phyloP scores from a whole-genome alignment of 2,888 invertebrate genomes.

The Phyto melanocephala region DNA sequence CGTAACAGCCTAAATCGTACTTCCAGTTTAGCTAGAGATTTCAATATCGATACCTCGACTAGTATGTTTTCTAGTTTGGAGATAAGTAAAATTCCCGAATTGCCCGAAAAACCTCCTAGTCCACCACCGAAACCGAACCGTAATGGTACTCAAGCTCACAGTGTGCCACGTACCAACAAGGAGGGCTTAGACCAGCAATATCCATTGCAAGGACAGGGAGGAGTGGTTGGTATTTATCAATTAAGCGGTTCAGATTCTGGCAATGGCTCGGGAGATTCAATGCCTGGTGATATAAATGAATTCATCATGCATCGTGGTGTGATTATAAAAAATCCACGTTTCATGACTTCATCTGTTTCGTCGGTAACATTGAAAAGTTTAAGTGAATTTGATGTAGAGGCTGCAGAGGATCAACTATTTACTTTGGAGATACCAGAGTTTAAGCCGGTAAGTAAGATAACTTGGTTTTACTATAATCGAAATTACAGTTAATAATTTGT shows the following conservation, averaged over 20 bases:
- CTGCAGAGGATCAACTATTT: constrained; percentile 83
- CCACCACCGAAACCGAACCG: constrained; percentile 82
- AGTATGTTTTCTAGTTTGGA: constrained; percentile 81
- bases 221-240: constrained; percentile 84
- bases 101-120: constrained; percentile 79
- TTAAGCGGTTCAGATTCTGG: constrained; percentile 93
- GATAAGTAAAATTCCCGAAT: constrained; percentile 80
- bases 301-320: constrained; percentile 80
- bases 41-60: constrained; percentile 78
- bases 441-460: constrained; percentile 69
- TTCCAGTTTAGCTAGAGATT: constrained; percentile 72
- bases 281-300: constrained; percentile 80
- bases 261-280: constrained; percentile 92
- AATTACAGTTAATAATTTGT: not conserved
- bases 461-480: not conserved
- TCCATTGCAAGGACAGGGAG: constrained; percentile 78
- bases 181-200: constrained; percentile 73
- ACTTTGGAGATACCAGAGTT: constrained; percentile 79
- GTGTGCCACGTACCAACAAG: constrained; percentile 73
- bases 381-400: constrained; percentile 83
- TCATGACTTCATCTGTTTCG: constrained; percentile 82
- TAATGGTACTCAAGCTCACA: not conserved
- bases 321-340: constrained; percentile 85
- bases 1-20: constrained; percentile 81
- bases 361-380: constrained; percentile 84